phyloP scores from a whole-genome alignment of 2,797 vertebrate species.

The Orestias chungarensis region DNA sequence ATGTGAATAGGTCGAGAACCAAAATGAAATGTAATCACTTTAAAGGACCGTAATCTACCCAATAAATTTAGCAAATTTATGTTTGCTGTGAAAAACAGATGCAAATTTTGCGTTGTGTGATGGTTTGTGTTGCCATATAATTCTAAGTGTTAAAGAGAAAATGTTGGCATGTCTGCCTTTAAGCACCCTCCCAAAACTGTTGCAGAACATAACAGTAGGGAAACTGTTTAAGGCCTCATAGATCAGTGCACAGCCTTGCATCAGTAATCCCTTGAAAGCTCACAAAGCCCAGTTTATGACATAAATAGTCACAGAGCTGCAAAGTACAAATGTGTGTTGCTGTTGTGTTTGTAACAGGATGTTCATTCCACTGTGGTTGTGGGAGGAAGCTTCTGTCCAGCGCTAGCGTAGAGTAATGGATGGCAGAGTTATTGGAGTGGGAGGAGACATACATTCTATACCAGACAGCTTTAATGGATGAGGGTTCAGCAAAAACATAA shows the following conservation, averaged over 20 bases:
- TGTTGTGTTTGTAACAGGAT: slow-evolving; percentile 67
- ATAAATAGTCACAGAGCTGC: slow-evolving; percentile 51
- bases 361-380: slow-evolving; percentile 70
- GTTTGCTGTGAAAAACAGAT: slow-evolving; percentile 12
- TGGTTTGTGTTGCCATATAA: slow-evolving; percentile 14
- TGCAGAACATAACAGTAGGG: slow-evolving; percentile 27
- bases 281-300: slow-evolving; percentile 47
- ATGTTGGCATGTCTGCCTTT: slow-evolving; percentile 36
- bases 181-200: slow-evolving; percentile 38
- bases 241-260: slow-evolving; percentile 41
- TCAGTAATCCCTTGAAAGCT: slow-evolving; percentile 50
- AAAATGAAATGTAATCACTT: background rate
- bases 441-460: slow-evolving; percentile 76
- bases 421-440: slow-evolving; percentile 74
- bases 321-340: slow-evolving; percentile 48
- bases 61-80: slow-evolving; percentile 14
- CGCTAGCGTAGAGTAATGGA: slow-evolving; percentile 76
- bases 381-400: slow-evolving; percentile 75
- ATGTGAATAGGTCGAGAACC: background rate
- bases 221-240: slow-evolving; percentile 44
- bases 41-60: background rate
- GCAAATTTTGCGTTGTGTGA: background rate
- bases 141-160: slow-evolving; percentile 28
- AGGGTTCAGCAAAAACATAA: slow-evolving; percentile 67
- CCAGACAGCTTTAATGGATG: slow-evolving; percentile 80